A percentile compares a stretch with the other conserved stretches of the same genome.
Conservation (phyloP, 2,797 vertebrate species). For the Falco novaeseelandiae region DNA sequence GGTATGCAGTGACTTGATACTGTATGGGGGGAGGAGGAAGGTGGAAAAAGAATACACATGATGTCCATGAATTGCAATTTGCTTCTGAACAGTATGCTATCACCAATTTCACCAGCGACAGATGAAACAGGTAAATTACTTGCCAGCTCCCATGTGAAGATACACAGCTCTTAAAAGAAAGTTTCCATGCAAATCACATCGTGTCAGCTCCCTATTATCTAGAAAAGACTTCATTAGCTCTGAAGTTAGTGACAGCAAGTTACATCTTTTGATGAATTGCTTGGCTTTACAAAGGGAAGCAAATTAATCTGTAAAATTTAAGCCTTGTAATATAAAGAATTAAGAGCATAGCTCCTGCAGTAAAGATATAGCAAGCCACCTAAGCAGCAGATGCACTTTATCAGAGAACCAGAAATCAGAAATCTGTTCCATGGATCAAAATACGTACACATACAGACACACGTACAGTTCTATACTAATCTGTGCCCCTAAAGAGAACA, state of each 20-base stretch:
- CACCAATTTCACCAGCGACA: background rate
- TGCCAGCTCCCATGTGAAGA: background rate
- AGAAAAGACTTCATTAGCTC: background rate
- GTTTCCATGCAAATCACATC: background rate
- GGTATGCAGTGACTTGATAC: background rate
- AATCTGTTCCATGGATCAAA: background rate
- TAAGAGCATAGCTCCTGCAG: background rate
- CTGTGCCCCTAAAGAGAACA: background rate
- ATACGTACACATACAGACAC: background rate
- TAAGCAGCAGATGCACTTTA: background rate
- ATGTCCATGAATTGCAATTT: background rate
- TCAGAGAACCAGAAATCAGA: background rate
- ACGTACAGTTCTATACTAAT: background rate
- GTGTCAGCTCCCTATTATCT: fast-evolving
- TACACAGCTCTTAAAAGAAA: background rate
- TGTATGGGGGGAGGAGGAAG: background rate
- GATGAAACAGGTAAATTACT: background rate
- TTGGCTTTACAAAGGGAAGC: background rate
- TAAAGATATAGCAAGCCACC: background rate
- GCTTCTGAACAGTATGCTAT: background rate
- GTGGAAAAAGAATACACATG: background rate
- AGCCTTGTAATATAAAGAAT: background rate
- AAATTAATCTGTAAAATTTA: background rate
- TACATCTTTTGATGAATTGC: background rate
- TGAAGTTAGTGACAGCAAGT: background rate